Evolutionary conservation across 1,140 invertebrate species (phyloP).

Genomic region (Triops longicaudatus): DNA sequence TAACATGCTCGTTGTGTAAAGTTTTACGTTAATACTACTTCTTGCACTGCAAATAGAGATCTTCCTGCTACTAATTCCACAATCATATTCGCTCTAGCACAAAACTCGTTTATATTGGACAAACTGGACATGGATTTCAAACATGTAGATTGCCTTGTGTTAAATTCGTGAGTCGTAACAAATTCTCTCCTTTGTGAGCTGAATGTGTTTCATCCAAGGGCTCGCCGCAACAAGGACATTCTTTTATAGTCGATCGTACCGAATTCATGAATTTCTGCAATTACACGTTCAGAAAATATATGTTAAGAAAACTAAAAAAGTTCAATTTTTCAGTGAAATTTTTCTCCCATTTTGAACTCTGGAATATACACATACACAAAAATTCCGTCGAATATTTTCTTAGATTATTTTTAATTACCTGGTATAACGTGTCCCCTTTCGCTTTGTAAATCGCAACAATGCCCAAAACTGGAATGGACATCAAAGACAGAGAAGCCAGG

Average conservation of each 20-base stretch:
- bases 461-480: conserved; percentile 77
- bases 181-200: conserved; percentile 22
- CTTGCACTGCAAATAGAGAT: not conserved
- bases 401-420: conserved; percentile 47
- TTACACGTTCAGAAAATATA: no score
- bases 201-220: conserved; percentile 17
- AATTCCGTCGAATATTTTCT: no score
- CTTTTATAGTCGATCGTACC: conserved; percentile 48
- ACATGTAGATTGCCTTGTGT: no score
- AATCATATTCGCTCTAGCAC: not conserved
- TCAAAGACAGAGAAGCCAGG: conserved; percentile 66
- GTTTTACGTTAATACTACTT: not conserved
- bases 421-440: conserved; percentile 56
- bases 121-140: no score
- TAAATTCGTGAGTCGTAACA: not conserved
- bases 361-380: no score
- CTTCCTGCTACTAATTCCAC: not conserved
- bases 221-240: conserved; percentile 40
- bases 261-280: conserved; percentile 48
- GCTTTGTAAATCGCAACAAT: conserved; percentile 59
- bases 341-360: no score
- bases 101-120: not conserved
- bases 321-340: no score
- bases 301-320: no score
- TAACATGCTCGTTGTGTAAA: not conserved